These are phyloP conservation scores for Leptinotarsa lineolata DNA, from an alignment of 1,140 invertebrate species.

Conservation along the genomic window DNA sequence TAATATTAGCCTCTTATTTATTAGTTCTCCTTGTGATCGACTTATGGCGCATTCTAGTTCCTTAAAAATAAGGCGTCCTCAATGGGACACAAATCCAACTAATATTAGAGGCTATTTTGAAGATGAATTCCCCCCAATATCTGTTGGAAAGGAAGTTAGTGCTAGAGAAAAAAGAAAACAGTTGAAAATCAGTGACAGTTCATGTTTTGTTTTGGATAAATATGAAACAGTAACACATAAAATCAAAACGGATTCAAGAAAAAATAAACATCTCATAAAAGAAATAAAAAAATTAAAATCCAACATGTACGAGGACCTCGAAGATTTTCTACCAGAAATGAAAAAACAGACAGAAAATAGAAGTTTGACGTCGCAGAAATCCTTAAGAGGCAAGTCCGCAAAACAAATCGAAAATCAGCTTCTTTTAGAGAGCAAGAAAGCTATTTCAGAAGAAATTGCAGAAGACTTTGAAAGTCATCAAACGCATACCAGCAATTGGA, in stretches of 20 bases:
- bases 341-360: conserved; percentile 45
- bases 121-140: conserved; percentile 66
- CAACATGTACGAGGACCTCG: conserved; percentile 48
- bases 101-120: conserved; percentile 60
- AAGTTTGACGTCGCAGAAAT: conserved; percentile 59
- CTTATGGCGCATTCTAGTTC: conserved; percentile 22
- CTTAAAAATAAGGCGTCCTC: conserved; percentile 57
- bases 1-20: conserved; percentile 26
- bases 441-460: conserved; percentile 58
- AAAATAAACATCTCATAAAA: conserved; percentile 44
- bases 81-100: conserved; percentile 62
- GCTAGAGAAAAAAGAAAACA: conserved; percentile 68
- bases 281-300: conserved; percentile 48
- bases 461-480: conserved; percentile 56
- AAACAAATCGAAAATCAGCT: conserved; percentile 71
- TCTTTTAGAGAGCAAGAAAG: conserved; percentile 63
- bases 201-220: conserved; percentile 44
- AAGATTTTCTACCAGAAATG: conserved; percentile 44
- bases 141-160: conserved; percentile 66
- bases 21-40: conserved; percentile 24
- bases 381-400: conserved; percentile 72
- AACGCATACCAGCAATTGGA: conserved; percentile 45
- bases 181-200: conserved; percentile 56
- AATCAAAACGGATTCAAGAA: conserved; percentile 40
- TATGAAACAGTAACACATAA: conserved; percentile 46